Base-by-base conservation (phyloP, 2,888 invertebrate genomes). In the Hecatera dysodea region DNA sequence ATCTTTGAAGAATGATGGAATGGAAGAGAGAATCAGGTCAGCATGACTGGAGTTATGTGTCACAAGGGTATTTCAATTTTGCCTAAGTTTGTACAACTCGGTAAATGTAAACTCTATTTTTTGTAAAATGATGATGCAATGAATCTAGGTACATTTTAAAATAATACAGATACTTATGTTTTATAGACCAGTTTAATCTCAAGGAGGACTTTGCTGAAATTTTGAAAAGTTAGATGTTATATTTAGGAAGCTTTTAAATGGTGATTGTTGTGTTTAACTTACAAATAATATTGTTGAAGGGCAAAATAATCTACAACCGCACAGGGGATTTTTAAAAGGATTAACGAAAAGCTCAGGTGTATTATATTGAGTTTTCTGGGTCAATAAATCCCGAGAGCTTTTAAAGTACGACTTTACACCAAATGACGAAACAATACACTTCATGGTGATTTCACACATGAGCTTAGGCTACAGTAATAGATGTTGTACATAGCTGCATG, bases 401-500 rank as follows among this genome's bases (percentile, higher is more conserved):
- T 11, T 24, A 57, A 33, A 69, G 11, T 19, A 46, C 33, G 19
- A 11, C 29, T 50, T 12, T 24, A 44, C 5, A 57, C 33, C n/a
- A 53, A 33, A 60, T 69, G 19, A 68, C 36, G 50, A 67, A 77
- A 56, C 29, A 42, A 48, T 24, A 39, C 7, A 29, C 4, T 55
- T 11, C n/a, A 24, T 17, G 64, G 42, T 78, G 73, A 73, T n/a
- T 67, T 75, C 70, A 78, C 55, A 60, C 29, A 50, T 44, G 42
- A 72, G 19, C 44, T 56, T 53, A 74, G 64, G 59, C 55, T 33
- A 61, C 71, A 73, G 67, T 68, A 83, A 78, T 77, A 81, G 75
- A 62, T 68, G 19, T 65, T 72, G 52, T 68, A 42, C 11, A 24
- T 53, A 69, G 69, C 52, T 72, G 27, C 56, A 24, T 72, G 68